phyloP scores from a whole-genome alignment of 2,888 invertebrate genomes.

The Lycia hirtaria region DNA sequence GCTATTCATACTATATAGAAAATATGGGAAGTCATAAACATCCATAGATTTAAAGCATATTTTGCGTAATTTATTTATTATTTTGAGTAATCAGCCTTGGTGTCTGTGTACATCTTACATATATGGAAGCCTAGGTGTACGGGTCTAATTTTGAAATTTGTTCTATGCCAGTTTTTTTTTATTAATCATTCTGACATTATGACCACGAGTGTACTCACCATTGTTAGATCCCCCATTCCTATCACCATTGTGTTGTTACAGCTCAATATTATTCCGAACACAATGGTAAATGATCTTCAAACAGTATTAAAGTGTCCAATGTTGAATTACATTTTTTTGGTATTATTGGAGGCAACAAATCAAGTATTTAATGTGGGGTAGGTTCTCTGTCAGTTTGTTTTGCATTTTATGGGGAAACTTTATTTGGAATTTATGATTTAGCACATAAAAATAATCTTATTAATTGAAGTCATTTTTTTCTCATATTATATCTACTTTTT shows the following conservation, averaged over 20 bases:
- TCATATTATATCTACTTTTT: not conserved
- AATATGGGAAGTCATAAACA: no score
- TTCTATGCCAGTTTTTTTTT: no score
- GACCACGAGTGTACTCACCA: slow-evolving; percentile 30
- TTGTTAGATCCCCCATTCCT: slow-evolving; percentile 44
- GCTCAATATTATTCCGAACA: slow-evolving; percentile 55
- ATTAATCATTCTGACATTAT: no score
- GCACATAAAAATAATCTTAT: not conserved
- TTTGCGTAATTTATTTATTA: no score
- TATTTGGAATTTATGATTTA: slow-evolving; percentile 1
- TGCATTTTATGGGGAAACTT: slow-evolving; percentile 18
- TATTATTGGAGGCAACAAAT: slow-evolving; percentile 62
- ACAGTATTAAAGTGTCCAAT: slow-evolving; percentile 54
- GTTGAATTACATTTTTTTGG: slow-evolving; percentile 45
- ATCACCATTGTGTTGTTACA: slow-evolving; percentile 43
- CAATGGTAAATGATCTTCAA: slow-evolving; percentile 62
- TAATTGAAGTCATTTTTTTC: not conserved
- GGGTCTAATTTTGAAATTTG: no score
- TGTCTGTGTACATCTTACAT: no score
- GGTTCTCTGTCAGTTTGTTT: slow-evolving; percentile 37
- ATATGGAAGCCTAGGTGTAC: no score
- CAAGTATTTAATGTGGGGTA: slow-evolving; percentile 53
- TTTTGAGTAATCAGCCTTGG: no score
- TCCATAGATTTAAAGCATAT: no score
- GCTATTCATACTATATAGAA: no score